Evolutionary conservation across 1,140 invertebrate species (phyloP), one percentile per base, ranked within the genome.

Genomic region (Leptonema lineaticorne): DNA sequence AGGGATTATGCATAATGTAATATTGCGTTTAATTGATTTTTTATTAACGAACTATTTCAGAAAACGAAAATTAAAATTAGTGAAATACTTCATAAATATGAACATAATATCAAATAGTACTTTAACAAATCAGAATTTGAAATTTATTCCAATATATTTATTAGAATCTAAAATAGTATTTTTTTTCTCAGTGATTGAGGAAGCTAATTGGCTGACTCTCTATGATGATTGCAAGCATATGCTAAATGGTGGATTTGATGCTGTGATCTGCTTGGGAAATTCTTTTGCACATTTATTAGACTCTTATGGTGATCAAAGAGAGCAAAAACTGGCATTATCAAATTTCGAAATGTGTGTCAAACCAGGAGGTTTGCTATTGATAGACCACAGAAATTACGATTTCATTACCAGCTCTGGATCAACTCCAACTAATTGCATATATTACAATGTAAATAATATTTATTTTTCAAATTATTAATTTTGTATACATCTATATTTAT

Each of bases 381-480:
- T 95, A 63, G 92, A 95, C 78, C 93, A 95, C 75, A 86, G 92
- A 73, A 95, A 95, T 78, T 94, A 94, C 71, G 92, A 95, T 75
- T 84, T 89, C 46, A 85, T 94, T 29, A 84, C 87, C 46, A 78
- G 77, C 20, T 85, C 82, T 18, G 92, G 92, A 0, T 77, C 82
- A 8, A 91, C 91, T 0, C 91, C 92, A 1, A 79, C 86, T 7
- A 90, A 92, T 76, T 92, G 90, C 72, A 89, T 95, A 74, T 95
- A 94, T 79, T 95, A 95, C 74, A 94, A 93, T 76, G 92, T 94
- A 83, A 89, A 87, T 84, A n/a, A n/a, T n/a, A n/a, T 59, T 5
- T n/a, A 50, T 45, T 27, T 28, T 65, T 50, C 28, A 41, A 41
- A 67, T 67, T 56, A 48, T 48, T 74, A 28, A 29, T 33, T 16